Evolutionary conservation across 2,797 vertebrate species (phyloP), one percentile per base, ranked within the genome.

Genomic region (Benthosema pterotum): DNA sequence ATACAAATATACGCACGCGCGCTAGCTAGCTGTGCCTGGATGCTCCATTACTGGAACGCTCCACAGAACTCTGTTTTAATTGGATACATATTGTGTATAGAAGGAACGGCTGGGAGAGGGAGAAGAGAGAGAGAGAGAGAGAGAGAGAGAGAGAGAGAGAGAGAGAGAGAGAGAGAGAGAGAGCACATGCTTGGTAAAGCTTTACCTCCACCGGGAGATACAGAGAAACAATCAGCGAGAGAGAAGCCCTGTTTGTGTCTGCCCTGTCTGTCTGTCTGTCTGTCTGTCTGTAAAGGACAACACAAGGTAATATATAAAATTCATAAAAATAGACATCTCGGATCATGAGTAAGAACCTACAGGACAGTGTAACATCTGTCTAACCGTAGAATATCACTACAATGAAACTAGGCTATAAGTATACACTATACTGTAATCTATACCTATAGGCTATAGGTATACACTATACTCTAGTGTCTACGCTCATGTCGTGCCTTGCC

Each of bases 31-130:
- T 69, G 57, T 56, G 49, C 63, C 49, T 48, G 19, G 63, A 52
- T 53, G 52, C 64, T 66, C 50, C 3, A 54, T 1, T 70, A 72
- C 68, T 58, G 54, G 60, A 72, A 60, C 61, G 53, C 67, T 69
- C 53, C 64, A 72, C 61, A 67, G 54, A 67, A 32, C 63, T 63
- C 11, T 11, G 5, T 46, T 77, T 50, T 88, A 87, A 91, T 82
- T 79, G 60, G 77, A 64, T 17, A 72, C 56, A 57, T 75, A 63
- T 79, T 80, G 49, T 73, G 61, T 19, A 48, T 63, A 50, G 59
- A 68, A 46, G 5, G 48, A 17, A 50, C 63, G 42, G 19, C 17
- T 9, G 45, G 42, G 22, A 42, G 42, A 43, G 42, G 61, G 19
- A 49, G 48, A 43, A 53, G 17, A 42, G 51, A 57, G 65, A 55